Evolutionary conservation across 2,888 invertebrate genomes (phyloP).

Genomic region (Elegia similella): DNA sequence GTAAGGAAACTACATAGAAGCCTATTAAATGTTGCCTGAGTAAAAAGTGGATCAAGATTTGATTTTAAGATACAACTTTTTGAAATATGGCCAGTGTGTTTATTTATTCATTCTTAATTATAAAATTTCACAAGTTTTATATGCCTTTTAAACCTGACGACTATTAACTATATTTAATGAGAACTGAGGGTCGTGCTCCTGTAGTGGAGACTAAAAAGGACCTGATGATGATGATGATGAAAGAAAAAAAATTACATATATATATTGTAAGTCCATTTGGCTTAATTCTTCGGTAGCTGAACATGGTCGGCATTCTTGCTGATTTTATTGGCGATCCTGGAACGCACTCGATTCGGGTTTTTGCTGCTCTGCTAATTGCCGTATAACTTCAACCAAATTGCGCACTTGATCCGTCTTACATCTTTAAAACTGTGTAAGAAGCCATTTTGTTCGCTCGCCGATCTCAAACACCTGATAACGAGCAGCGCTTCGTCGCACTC

Average conservation of each 20-base stretch:
- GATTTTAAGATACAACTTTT: not conserved
- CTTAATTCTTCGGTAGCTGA: conserved; percentile 42
- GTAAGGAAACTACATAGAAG: conserved; percentile 31
- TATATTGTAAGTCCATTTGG: not conserved
- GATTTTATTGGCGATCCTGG: conserved; percentile 45
- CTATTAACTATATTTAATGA: not conserved
- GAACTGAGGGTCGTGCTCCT: too few relatives aligned
- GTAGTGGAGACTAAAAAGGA: too few relatives aligned
- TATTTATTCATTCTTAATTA: not conserved
- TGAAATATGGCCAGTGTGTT: not conserved
- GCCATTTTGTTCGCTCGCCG: conserved; percentile 41
- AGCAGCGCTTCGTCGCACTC: conserved; percentile 29
- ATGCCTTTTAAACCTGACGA: not conserved
- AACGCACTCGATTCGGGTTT: conserved; percentile 54
- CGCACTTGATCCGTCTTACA: conserved; percentile 49
- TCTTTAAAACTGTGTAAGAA: conserved; percentile 40
- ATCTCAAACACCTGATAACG: conserved; percentile 46
- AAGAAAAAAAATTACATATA: too few relatives aligned
- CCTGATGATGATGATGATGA: too few relatives aligned
- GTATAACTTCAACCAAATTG: conserved; percentile 65
- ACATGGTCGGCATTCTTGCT: conserved; percentile 46
- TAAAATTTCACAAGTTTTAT: not conserved
- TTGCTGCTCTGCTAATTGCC: conserved; percentile 54
- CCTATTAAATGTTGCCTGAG: conserved; percentile 28
- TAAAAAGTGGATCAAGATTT: conserved; percentile 32